Conservation (phyloP, 2,113 vertebrate species). For the Macquaria australasica region DNA sequence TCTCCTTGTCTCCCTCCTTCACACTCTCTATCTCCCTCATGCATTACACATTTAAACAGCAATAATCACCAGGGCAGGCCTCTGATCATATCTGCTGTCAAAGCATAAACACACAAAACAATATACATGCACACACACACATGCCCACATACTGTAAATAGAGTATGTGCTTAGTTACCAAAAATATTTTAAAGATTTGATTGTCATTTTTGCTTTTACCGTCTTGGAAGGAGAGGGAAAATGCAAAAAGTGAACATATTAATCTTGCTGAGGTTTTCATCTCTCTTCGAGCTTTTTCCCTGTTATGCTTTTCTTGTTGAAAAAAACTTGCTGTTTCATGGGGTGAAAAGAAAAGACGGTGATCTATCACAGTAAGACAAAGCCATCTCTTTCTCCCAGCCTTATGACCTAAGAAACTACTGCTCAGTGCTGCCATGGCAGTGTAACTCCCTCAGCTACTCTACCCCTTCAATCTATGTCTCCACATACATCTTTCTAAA, state of each 20-base stretch:
- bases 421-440: slow-evolving; percentile 41
- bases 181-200: not conserved
- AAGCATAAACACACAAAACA: slow-evolving; percentile 15
- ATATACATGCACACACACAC: not conserved
- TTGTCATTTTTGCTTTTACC: slow-evolving; percentile 6
- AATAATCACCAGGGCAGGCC: slow-evolving; percentile 43
- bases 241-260: slow-evolving; percentile 22
- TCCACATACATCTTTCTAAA: slow-evolving; percentile 27
- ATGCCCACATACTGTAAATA: not conserved
- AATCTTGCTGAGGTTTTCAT: slow-evolving; percentile 37
- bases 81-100: slow-evolving; percentile 27
- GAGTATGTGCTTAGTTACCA: not conserved
- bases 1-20: not conserved
- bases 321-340: slow-evolving; percentile 44
- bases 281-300: not conserved
- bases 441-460: slow-evolving; percentile 35
- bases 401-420: slow-evolving; percentile 71
- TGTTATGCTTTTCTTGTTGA: not conserved
- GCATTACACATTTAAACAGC: slow-evolving; percentile 32
- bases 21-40: slow-evolving; percentile 16
- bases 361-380: slow-evolving; percentile 78
- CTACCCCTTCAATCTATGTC: slow-evolving; percentile 49
- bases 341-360: slow-evolving; percentile 41
- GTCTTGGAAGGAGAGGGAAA: not conserved
- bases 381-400: slow-evolving; percentile 67